These are phyloP conservation scores for Erpornis zantholeuca DNA, from an alignment of 2,113 vertebrate species.

Conservation along the genomic window DNA sequence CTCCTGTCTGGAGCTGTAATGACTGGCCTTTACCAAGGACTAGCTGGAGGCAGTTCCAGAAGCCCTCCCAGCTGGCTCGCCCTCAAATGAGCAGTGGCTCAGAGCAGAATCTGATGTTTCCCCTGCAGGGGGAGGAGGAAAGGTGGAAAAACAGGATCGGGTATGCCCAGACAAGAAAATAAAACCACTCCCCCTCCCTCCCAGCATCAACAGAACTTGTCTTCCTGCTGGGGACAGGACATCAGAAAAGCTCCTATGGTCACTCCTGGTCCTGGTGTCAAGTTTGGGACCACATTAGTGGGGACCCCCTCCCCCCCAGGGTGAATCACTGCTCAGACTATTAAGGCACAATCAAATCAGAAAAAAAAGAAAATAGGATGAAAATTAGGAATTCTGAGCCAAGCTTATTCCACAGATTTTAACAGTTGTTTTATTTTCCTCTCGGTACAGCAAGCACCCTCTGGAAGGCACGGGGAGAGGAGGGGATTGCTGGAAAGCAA, in stretches of 20 bases:
- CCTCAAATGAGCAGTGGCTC: not conserved
- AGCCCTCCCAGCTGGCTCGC: not conserved
- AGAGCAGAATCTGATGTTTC: not conserved
- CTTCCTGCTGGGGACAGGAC: not conserved
- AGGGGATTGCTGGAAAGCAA: not conserved
- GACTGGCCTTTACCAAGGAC: not conserved
- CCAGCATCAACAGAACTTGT: not conserved
- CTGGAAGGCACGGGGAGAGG: not conserved
- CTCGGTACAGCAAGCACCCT: not conserved
- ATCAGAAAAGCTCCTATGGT: not conserved
- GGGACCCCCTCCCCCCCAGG: too few species aligned
- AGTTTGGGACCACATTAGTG: not conserved
- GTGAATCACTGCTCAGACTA: not conserved
- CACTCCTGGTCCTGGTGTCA: not conserved
- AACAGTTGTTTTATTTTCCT: not conserved
- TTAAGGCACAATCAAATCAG: not conserved
- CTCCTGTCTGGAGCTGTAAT: not conserved
- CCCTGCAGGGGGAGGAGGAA: not conserved
- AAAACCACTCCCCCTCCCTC: not conserved
- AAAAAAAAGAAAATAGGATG: not conserved
- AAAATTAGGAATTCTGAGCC: not conserved
- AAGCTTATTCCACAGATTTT: not conserved
- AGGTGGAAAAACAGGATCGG: not conserved
- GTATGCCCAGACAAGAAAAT: fast-evolving
- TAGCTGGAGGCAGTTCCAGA: not conserved